Conservation (phyloP, 2,113 vertebrate species). For the Prochilodus magdalenae region DNA sequence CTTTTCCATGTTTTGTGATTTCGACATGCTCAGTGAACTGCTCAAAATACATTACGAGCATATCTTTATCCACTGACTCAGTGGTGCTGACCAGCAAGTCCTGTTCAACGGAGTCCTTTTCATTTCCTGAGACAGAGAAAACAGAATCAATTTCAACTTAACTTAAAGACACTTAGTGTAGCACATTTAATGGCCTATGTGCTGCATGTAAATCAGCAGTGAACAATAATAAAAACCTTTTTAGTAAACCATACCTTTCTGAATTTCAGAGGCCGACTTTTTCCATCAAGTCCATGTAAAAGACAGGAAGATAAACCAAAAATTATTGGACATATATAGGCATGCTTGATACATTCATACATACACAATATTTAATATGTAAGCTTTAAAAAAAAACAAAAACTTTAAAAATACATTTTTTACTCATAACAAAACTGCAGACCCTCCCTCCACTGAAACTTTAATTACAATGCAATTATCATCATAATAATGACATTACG, state of each 20-base stretch:
- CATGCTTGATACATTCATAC: too few relatives aligned
- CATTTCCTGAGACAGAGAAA: slow-evolving; percentile 32
- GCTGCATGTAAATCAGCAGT: neutral
- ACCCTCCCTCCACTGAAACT: too few relatives aligned
- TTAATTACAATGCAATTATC: too few relatives aligned
- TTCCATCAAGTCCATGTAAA: neutral
- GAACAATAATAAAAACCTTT: neutral
- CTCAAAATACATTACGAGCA: slow-evolving; percentile 62
- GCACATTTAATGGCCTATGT: neutral
- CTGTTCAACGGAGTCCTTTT: neutral
- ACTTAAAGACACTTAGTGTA: too few relatives aligned
- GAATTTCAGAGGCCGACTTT: neutral
- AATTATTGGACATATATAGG: neutral
- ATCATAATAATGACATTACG: too few relatives aligned
- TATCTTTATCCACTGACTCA: slow-evolving; percentile 28
- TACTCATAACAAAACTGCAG: too few relatives aligned
- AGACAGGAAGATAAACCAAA: neutral
- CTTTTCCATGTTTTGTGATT: slow-evolving; percentile 48
- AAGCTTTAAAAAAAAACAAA: too few relatives aligned
- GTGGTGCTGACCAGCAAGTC: slow-evolving; percentile 24
- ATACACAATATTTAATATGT: too few relatives aligned
- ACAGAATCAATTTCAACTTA: neutral
- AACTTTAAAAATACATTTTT: too few relatives aligned
- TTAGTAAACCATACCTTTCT: slow-evolving; percentile 9
- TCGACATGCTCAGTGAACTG: slow-evolving; percentile 47